Percentiles rank a stretch among this genome's conserved stretches.
phyloP scores from a whole-genome alignment of 2,113 vertebrate genomes.

The Percina caprodes region DNA sequence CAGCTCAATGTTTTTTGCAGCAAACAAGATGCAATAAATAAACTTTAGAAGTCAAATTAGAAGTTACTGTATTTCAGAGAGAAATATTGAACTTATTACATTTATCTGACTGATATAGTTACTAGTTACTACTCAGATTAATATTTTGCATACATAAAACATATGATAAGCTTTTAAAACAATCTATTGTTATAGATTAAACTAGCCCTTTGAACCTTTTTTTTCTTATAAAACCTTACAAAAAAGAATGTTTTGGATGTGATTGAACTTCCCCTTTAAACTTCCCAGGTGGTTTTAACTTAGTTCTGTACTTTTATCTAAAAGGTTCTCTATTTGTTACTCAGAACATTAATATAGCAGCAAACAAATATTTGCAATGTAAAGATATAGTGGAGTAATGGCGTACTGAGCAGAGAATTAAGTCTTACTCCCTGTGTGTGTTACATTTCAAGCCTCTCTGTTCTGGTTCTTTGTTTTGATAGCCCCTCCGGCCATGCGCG shows the following conservation, averaged over 20 bases:
- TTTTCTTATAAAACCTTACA: no score
- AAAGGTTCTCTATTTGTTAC: no score
- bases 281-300: neutral
- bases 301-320: no score
- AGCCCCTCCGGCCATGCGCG: no score
- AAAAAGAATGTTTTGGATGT: neutral
- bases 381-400: no score
- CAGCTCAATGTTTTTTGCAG: constrained; percentile 25
- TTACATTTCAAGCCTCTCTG: no score
- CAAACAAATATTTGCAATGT: no score
- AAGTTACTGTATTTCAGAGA: neutral
- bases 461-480: no score
- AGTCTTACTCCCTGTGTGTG: no score
- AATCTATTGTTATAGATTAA: neutral
- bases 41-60: neutral
- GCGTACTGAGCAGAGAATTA: no score
- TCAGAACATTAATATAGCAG: no score
- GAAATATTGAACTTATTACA: neutral
- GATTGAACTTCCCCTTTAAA: neutral
- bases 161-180: neutral
- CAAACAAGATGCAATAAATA: constrained; percentile 14
- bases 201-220: neutral
- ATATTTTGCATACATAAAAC: neutral
- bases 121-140: neutral
- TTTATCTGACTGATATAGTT: neutral